Evolutionary conservation across 1,140 invertebrate species (phyloP).

Genomic region (Tetramorium parvispinum): DNA sequence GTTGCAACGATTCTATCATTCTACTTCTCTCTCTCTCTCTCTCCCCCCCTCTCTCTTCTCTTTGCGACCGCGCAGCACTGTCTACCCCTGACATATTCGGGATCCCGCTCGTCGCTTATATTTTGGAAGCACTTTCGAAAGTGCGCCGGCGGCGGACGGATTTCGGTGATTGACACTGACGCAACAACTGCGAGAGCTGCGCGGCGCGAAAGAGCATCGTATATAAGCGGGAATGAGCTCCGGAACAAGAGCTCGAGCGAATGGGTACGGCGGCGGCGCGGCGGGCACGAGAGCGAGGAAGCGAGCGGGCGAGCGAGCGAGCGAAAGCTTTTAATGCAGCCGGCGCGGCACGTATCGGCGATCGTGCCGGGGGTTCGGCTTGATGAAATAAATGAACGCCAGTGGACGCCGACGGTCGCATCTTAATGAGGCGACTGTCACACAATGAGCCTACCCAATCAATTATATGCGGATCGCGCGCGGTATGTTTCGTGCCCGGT

Average conservation of each 20-base stretch:
- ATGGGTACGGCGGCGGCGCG: neutral
- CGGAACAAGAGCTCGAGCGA: slow-evolving; percentile 12
- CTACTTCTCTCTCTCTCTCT: slow-evolving; percentile 27
- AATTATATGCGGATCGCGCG: slow-evolving; percentile 70
- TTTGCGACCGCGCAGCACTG: neutral
- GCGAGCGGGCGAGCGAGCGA: slow-evolving; percentile 6
- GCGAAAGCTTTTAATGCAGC: slow-evolving; percentile 67
- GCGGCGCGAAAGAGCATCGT: slow-evolving; percentile 32
- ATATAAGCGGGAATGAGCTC: slow-evolving; percentile 21
- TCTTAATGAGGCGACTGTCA: slow-evolving; percentile 77
- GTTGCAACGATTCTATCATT: slow-evolving; percentile 9
- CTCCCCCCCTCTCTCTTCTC: slow-evolving; percentile 22
- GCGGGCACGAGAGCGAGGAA: neutral
- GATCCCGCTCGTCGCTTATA: slow-evolving; percentile 44
- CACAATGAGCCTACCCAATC: slow-evolving; percentile 77
- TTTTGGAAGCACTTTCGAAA: slow-evolving; percentile 61
- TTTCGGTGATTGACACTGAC: slow-evolving; percentile 57
- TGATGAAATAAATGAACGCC: slow-evolving; percentile 75
- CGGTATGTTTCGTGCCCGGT: slow-evolving; percentile 51
- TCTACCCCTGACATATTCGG: slow-evolving; percentile 38
- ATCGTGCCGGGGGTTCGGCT: slow-evolving; percentile 64
- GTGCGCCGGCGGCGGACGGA: slow-evolving; percentile 34
- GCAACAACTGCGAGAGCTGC: slow-evolving; percentile 46
- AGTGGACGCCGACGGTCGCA: slow-evolving; percentile 59
- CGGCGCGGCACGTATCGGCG: slow-evolving; percentile 53